Conservation (phyloP, 2,888 invertebrate species). For the Prostheceraeus crozeri region DNA sequence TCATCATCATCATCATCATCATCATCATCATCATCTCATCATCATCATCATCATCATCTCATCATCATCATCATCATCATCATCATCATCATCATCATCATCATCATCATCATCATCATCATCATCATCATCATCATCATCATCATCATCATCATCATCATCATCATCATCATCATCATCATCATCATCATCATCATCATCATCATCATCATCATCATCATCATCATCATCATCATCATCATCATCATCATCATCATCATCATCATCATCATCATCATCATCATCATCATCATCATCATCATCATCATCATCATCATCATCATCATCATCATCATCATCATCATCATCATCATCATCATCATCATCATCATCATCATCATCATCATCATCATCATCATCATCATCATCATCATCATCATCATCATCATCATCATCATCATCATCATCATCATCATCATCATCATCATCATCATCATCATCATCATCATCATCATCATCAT, state of each 20-base stretch:
- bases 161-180: background rate
- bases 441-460: conserved; percentile 36
- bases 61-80: conserved; percentile 4
- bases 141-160: conserved; percentile 4
- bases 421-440: conserved; percentile 37
- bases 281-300: conserved; percentile 38
- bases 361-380: conserved; percentile 38
- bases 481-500: conserved; percentile 25
- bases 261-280: conserved; percentile 40
- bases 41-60: too few relatives aligned
- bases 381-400: conserved; percentile 39
- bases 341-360: conserved; percentile 21
- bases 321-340: conserved; percentile 36
- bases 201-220: too few relatives aligned
- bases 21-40: too few relatives aligned
- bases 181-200: too few relatives aligned
- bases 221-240: conserved; percentile 36
- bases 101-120: conserved; percentile 8
- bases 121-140: conserved; percentile 1
- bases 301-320: conserved; percentile 36
- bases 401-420: conserved; percentile 40
- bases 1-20: too few relatives aligned
- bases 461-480: conserved; percentile 35
- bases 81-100: conserved; percentile 1
- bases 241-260: conserved; percentile 39